Base-by-base conservation (phyloP, 2,888 invertebrate species). In the Microctonus hyperodae region DNA sequence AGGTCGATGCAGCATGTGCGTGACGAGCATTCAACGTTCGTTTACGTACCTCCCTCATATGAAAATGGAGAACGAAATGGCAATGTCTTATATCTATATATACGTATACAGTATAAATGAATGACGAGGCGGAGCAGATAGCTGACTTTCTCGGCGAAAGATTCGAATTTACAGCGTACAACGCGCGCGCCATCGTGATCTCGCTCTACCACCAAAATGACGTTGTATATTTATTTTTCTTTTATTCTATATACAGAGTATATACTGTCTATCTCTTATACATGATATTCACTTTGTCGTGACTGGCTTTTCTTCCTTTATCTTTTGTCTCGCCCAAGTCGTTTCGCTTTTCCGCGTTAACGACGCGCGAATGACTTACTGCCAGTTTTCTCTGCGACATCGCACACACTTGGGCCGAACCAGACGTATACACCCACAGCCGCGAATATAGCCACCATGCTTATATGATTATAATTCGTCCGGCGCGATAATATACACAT, bases 1-100 rank as follows among this genome's bases (percentile, higher is more conserved):
- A 81, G 81, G 76, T 79, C 76, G 80, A 73, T 75, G 80, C 76
- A 80, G 79, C 81, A 82, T 81, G 77, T 81, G 82, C 81, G 82
- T 81, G 81, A 82, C 82, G 81, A 63, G 60, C 55, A 55, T 65
- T 35, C 44, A 44, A 44, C 44, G 44, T 44, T 44, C 44, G 44
- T 44, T 44, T 44, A 44, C 44, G 16, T 44, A 48, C 48, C 50
- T 50, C 64, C 57, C 53, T 37, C 57, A 57, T 50, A 57, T 65
- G 65, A 58, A 65, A 65, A 59, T 65, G 51, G 58, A 53, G 37
- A 65, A 59, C 40, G 37, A 59, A 59, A 65, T 56, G 35, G n/a
- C 25, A 20, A 58, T 25, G 40, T n/a, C 11, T 11, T 16, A 35
- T 37, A 40, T 10, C 16, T 58, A 44, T 58, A 44, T 40, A 23